Evolutionary conservation across 2,797 vertebrate genomes (phyloP), one percentile per base, ranked within the genome.

Genomic region (Liparis tanakae): DNA sequence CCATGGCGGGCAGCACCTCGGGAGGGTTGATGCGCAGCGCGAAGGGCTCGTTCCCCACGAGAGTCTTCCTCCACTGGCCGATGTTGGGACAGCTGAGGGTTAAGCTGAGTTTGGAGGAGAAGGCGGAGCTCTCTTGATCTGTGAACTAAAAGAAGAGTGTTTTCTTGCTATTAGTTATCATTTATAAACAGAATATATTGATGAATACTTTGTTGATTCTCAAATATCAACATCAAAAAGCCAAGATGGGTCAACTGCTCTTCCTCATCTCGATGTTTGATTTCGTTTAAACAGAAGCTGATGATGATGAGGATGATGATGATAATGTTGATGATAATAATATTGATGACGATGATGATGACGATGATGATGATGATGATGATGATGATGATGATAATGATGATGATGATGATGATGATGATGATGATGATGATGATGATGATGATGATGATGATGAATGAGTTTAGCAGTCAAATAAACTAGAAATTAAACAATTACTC

Each of bases 31-130:
- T 65, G 94, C 87, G 85, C 94, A 97, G 85, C 88, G 91, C 36
- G 90, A 94, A 79, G 92, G 94, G 91, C 55, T 91, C 91, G 41
- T 90, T 91, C 2, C 88, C 94, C 18, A 93, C 25, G 0, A 94
- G 90, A 4, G 94, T 94, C 39, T 88, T 87, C 67, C 87, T 93
- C 97, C 97, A 98, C 79, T 93, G 93, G 37, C 95, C 96, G 0
- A 94, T 93, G 68, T 95, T 93, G 0, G 98, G 96, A 86, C 97
- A 98, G 79, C 94, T 93, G 65, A 98, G 89, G 9, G 96, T 97
- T 82, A 98, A 90, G 46, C 79, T 89, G 70, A 94, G 85, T 76
- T 94, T 94, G 60, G 92, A 86, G 0, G 63, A 69, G 39, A 76
- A 71, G n/a, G 84, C 85, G 1, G 89, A 88, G 66, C 85, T 88